Base-by-base conservation (phyloP, 1,140 invertebrate genomes). In the Nylanderia fulva region DNA sequence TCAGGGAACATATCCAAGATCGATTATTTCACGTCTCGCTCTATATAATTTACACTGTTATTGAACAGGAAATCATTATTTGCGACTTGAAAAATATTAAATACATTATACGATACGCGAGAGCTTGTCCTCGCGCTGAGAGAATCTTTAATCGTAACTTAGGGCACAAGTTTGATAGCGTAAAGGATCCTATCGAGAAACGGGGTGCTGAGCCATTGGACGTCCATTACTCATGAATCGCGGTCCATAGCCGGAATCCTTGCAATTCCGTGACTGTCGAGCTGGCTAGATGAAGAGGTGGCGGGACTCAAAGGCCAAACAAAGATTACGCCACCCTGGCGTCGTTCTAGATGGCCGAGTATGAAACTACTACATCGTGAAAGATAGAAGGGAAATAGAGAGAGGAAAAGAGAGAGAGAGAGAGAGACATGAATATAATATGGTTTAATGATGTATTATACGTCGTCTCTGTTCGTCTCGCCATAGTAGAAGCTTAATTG, bases 371-470 rank as follows among this genome's bases (percentile, higher is more conserved):
- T 48, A 69, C 27, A 82, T 6, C 27, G 8, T 42, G 27, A 56
- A 11, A 21, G 7, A 61, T 29, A n/a, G n/a, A 8, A 42, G 24
- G 45, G 11, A 36, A 24, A 33, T 21, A 48, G 42, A 68, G 39
- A n/a, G 39, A 33, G 27, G 4, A 15, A 68, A 21, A 24, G 39
- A 29, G 36, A 45, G 24, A 45, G 21, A 15, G 11, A 15, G 7
- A 15, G 24, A 68, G 11, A 75, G 27, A 79, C 33, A 71, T 82
- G 71, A 77, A 86, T 88, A 84, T 84, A 86, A 82, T 75, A 64
- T 80, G 42, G 27, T 54, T 80, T 85, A 85, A 87, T 88, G 61
- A 85, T 80, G 48, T 80, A 88, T 88, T 88, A 80, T 74, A 54
- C n/a, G n/a, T 86, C 77, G 69, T 64, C 21, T 74, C 69, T 64